These are phyloP conservation scores for Omphaloscelis lunosa DNA, from an alignment of 2,888 invertebrate genomes.

Conservation along the genomic window DNA sequence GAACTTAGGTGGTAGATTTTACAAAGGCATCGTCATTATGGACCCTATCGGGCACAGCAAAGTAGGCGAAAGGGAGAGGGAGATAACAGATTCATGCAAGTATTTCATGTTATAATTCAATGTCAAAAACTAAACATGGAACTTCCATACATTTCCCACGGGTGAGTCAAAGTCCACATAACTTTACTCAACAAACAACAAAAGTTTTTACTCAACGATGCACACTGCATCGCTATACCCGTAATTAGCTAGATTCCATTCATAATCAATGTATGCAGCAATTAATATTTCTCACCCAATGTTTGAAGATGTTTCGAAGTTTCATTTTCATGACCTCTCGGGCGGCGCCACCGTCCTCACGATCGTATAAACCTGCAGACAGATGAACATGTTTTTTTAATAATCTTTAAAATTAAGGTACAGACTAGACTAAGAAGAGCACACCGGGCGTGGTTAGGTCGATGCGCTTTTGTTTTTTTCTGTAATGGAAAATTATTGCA, in stretches of 20 bases:
- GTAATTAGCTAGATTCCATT: constrained; percentile 7
- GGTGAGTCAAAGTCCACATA: constrained; percentile 8
- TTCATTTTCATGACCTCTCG: constrained; percentile 84
- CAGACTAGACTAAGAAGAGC: not conserved
- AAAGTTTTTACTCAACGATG: constrained; percentile 32
- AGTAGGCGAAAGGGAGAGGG: not conserved
- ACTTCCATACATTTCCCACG: constrained; percentile 45
- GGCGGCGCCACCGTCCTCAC: constrained; percentile 76
- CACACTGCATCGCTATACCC: constrained; percentile 1
- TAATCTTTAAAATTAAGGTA: not conserved
- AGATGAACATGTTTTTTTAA: constrained; percentile 17
- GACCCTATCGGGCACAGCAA: not conserved
- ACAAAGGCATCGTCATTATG: not conserved
- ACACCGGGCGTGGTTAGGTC: not conserved
- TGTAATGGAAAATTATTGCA: no score
- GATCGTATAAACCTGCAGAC: constrained; percentile 80
- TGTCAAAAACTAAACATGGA: constrained; percentile 16
- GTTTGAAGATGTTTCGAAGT: constrained; percentile 86
- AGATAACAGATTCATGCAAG: not conserved
- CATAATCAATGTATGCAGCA: constrained; percentile 22
- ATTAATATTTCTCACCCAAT: constrained; percentile 82
- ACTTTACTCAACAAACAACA: constrained; percentile 1
- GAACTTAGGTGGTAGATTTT: no score
- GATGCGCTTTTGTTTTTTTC: not conserved
- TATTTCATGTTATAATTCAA: constrained; percentile 9